Base-by-base conservation (phyloP, 2,797 vertebrate genomes). In the Arctocebus calabarensis region DNA sequence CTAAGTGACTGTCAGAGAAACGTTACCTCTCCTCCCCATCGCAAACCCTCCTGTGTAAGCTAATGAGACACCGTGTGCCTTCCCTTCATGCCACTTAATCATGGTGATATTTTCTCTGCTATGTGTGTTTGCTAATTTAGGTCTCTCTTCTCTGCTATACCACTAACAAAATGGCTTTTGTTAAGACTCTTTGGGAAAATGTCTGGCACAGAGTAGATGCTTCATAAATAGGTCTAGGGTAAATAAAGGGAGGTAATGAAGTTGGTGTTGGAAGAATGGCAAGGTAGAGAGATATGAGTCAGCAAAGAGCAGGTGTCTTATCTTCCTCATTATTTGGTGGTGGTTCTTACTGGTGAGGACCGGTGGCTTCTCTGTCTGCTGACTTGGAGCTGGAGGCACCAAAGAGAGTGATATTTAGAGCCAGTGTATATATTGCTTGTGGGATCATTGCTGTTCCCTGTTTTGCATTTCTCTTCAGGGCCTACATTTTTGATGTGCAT, bases 201-300 rank as follows among this genome's bases (percentile, higher is more conserved):
- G 16, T 5, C 19, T 34, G 11, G 9, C 1, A 62, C 29, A n/a
- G 71, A 29, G 4, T 71, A 90, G 23, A 40, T 70, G 17, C 17
- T 83, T 87, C 94, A 52, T 84, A 84, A 94, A 52, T n/a, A 77
- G 4, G 13, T 55, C 66, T 91, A n/a, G 13, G 95, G 32, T 94
- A 70, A 95, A 62, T 23, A 84, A 68, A 68, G 22, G 14, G 55
- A 81, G 37, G 4, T 66, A 70, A 70, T 43, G 16, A 88, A 75
- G 25, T 70, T 48, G 10, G 16, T 75, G 20, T 27, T 75, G 22
- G 34, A 86, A 95, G 5, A 75, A 10, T 32, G n/a, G 32, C 12
- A 87, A 62, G 3, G 45, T 7, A 29, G 25, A 48, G 70, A 90
- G n/a, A 59, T 75, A 34, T n/a, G 19, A 95, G 23, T 25, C 74